These are phyloP conservation scores for Todus mexicanus DNA, from an alignment of 2,797 vertebrate species.

Conservation along the genomic window DNA sequence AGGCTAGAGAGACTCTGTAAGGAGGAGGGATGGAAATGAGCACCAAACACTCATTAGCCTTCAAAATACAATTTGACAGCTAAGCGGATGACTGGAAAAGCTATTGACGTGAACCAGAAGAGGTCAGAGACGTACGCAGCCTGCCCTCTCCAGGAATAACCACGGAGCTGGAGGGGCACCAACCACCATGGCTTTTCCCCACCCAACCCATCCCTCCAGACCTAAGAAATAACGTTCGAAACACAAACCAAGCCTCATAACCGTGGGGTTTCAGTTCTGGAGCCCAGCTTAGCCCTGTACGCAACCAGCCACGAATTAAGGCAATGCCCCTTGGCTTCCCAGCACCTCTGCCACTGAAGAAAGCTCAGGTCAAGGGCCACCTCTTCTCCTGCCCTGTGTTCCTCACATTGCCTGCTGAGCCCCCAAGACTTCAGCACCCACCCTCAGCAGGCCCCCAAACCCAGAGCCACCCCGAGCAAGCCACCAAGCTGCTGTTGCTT, in stretches of 20 bases:
- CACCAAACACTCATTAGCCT: not conserved
- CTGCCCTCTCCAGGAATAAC: accelerated
- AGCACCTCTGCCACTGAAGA: not conserved
- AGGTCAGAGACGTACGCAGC: not conserved
- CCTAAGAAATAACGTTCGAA: not conserved
- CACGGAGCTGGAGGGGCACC: not conserved
- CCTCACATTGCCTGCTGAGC: not conserved
- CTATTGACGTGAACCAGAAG: not conserved
- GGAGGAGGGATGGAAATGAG: not conserved
- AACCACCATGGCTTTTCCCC: not conserved
- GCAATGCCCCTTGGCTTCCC: not conserved
- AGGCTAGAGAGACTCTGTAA: accelerated
- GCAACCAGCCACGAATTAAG: accelerated
- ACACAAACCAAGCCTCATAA: not conserved
- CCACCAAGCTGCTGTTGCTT: not conserved
- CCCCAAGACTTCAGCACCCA: not conserved
- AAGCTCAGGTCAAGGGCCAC: not conserved
- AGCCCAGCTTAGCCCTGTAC: not conserved
- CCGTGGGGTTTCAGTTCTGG: not conserved
- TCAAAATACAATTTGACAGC: not conserved
- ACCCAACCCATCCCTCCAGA: not conserved
- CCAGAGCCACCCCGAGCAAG: accelerated
- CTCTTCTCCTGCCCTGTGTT: not conserved
- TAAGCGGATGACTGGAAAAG: not conserved
- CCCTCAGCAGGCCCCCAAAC: not conserved